Base-by-base conservation (phyloP, 2,888 invertebrate genomes). In the Chalcosyrphus nemorum region DNA sequence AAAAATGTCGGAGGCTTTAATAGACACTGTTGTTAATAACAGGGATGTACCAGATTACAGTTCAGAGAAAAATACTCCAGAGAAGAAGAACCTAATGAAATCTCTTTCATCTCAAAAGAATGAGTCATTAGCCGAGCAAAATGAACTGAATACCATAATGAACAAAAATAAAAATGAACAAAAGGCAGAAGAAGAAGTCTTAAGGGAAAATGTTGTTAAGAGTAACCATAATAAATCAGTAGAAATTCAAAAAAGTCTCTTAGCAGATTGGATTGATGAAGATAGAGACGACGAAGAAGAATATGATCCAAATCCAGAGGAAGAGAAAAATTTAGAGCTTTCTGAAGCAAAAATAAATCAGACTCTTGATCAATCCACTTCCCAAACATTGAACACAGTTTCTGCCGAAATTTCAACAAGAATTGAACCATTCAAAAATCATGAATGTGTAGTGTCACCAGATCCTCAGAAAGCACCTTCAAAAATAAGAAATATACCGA, bases 261-360 rank as follows among this genome's bases (percentile, higher is more conserved):
- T 96, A 74, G 95, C 95, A 0, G 96, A 96, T 88, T 96, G 96
- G 96, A 94, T 94, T 86, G 96, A 96, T 87, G 94, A 93, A 77
- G 93, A 93, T 15, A 92, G 92, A 41, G 92, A 92, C 27, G 86
- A 84, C 1, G 76, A 81, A 2, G 74, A 81, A 7, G 57, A 86
- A 13, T 52, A 54, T n/a, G 77, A 74, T 13, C 45, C 68, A 2
- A 45, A 27, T 2, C 6, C 9, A 9, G 45, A 32, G 24, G 19
- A 13, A 32, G 7, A 47, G 24, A 15, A 61, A 47, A 38, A 7
- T 13, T 5, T 4, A 15, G 1, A 2, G 3, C 1, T 11, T 19
- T 6, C 4, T 0, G 41, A 66, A 1, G n/a, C 43, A 7, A 19
- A 27, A 32, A 0, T 17, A 0, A 41, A 11, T 17, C 17, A 15